Percentiles rank a stretch among this genome's conserved stretches.
Evolutionary conservation across 2,113 vertebrate species (phyloP).

Genomic region (Eira barbara): DNA sequence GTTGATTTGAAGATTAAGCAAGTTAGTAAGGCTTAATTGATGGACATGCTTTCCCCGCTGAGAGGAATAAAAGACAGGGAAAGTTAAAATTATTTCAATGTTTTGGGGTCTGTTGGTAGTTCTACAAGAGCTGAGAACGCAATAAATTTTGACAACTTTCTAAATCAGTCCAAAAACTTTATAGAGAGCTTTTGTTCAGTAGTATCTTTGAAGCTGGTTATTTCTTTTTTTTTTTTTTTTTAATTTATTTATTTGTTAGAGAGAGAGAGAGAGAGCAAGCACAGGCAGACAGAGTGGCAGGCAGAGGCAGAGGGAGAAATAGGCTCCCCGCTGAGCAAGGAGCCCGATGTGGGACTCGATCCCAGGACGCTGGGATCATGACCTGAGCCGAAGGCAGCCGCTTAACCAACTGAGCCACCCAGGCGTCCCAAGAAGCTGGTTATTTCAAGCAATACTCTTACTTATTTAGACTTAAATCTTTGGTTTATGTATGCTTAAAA

Average conservation of each 20-base stretch:
- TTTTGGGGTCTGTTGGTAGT: not conserved
- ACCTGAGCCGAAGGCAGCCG: no score
- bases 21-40: slow-evolving; percentile 13
- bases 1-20: not conserved
- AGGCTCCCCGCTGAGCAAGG: no score
- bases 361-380: no score
- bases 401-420: no score
- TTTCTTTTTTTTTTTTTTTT: no score
- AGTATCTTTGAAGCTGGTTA: not conserved
- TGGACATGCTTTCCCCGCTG: not conserved
- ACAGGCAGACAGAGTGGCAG: no score
- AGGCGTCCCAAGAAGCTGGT: no score
- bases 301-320: no score
- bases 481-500: not conserved
- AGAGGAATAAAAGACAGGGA: slow-evolving; percentile 14
- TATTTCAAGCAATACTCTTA: not conserved
- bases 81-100: slow-evolving; percentile 44
- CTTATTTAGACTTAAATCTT: not conserved
- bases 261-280: no score
- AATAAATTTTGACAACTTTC: slow-evolving; percentile 11
- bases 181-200: not conserved
- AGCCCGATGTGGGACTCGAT: no score
- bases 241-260: no score
- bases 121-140: not conserved
- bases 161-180: not conserved